Base-by-base conservation (phyloP, 2,113 vertebrate genomes). In the Pterocles gutturalis region DNA sequence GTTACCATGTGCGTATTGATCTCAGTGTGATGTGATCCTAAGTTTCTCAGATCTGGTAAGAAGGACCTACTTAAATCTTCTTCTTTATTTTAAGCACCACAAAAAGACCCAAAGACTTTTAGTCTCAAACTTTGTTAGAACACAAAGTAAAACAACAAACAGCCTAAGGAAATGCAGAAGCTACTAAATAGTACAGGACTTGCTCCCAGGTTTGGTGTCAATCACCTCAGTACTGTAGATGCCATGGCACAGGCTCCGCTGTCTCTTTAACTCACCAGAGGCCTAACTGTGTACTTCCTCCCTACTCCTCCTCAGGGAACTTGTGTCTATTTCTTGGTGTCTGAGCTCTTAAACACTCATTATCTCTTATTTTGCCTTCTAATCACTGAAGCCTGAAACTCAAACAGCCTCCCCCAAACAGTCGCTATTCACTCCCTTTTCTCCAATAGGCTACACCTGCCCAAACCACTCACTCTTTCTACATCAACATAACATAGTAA, bases 401-500 rank as follows among this genome's bases (percentile, higher is more conserved):
- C 48, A 41, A 41, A 41, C 10, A 48, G 24, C 38, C 66, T 61
- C 24, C 19, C 16, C 2, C 4, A 14, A 6, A 53, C 0, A 71
- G 66, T 46, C 49, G 34, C 45, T 16, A 61, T 45, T n/a, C 20
- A 48, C 24, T 54, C 31, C 34, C 48, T 73, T 73, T 54, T 38
- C 73, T 84, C 58, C 49, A 80, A 8, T 13, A 80, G 19, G 36
- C 49, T 45, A 6, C 26, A 57, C 38, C 24, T 66, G 33, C 51
- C 9, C 28, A 64, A 41, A 83, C 4, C 24, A 66, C 38, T 82
- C 43, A 33, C 26, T 38, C n/a, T 36, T 92, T 41, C 48, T 24
- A 55, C 18, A 15, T 0, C 11, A 86, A 57, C 1, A 0, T 9
- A 92, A 67, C 8, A 85, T 11, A 15, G 5, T 33, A 16, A n/a